Base-by-base conservation (phyloP, 2,888 invertebrate genomes). In the Parnassius smintheus region DNA sequence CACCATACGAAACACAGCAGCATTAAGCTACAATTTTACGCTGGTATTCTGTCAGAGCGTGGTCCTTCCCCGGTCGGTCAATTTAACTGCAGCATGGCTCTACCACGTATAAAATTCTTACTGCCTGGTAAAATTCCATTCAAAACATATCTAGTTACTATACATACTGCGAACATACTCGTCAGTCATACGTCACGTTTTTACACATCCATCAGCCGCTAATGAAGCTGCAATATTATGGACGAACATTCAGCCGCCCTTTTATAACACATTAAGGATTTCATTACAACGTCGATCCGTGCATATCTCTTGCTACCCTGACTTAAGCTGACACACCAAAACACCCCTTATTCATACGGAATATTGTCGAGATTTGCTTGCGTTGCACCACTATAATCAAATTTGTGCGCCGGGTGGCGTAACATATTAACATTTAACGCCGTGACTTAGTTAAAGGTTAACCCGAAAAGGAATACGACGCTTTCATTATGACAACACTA, bases 401-500 rank as follows among this genome's bases (percentile, higher is more conserved):
- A 49, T 49, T 13, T 13, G 13, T 13, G 8, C 13, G 49, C 49
- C 44, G 44, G 44, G 10, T 45, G 55, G 55, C 45, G 55, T 45
- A 25, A 55, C 55, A 45, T 55, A 55, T 55, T 55, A 55, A 55
- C 55, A 55, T 55, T 55, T 55, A 45, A 55, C 22, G 55, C 18
- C 45, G 55, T 45, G 55, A 55, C 55, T 45, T 55, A 55, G 44
- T 55, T 55, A 55, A 55, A 55, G 55, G 55, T 55, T 55, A 55
- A 10, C 55, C 45, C 55, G 45, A 18, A 45, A 55, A 45, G 44
- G 44, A 55, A 55, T 22, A 45, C 45, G 45, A 44, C 44, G 18
- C 41, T 44, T 55, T 55, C 44, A 55, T 55, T 55, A 45, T 55
- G 13, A 44, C 44, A 44, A 44, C 9, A 49, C 9, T 46, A 46